These are phyloP conservation scores for Maccullochella peelii DNA, from an alignment of 2,113 vertebrate genomes.

Conservation along the genomic window DNA sequence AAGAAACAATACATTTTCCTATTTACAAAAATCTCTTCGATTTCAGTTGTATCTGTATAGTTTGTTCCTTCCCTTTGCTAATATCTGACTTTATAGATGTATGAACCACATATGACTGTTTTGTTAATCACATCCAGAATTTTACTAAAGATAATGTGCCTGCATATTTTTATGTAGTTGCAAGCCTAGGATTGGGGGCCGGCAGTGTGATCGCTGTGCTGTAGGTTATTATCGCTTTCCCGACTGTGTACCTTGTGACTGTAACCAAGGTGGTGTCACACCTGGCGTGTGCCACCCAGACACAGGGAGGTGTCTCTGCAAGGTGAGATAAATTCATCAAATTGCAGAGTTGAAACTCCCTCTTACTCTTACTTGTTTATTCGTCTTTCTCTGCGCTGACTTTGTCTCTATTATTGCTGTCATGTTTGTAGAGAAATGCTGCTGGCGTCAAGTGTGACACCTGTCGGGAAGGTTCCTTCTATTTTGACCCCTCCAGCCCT, in stretches of 20 bases:
- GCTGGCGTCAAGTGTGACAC: conserved; percentile 86
- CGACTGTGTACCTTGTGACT: conserved; percentile 88
- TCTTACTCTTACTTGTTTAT: not conserved
- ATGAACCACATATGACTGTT: not conserved
- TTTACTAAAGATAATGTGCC: not conserved
- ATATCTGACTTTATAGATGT: not conserved
- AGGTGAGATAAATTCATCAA: conserved; percentile 81
- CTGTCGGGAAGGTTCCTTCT: conserved; percentile 89
- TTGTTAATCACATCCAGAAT: not conserved
- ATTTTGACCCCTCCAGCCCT: conserved; percentile 88
- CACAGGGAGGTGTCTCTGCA: conserved; percentile 92
- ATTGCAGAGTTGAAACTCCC: not conserved
- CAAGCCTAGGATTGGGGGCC: conserved; percentile 88
- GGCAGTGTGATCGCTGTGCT: conserved; percentile 89
- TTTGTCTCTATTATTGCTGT: conserved; percentile 53
- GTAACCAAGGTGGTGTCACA: conserved; percentile 86
- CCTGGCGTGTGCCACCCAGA: conserved; percentile 86
- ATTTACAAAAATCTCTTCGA: not conserved
- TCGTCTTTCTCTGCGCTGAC: conserved; percentile 17
- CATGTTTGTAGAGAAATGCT: conserved; percentile 87
- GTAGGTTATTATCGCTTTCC: conserved; percentile 90
- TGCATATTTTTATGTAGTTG: conserved; percentile 83
- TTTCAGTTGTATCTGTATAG: not conserved
- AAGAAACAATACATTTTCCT: not conserved
- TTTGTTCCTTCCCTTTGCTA: not conserved